These are phyloP conservation scores for Cyaniris semiargus DNA, from an alignment of 2,888 invertebrate genomes.

Conservation along the genomic window DNA sequence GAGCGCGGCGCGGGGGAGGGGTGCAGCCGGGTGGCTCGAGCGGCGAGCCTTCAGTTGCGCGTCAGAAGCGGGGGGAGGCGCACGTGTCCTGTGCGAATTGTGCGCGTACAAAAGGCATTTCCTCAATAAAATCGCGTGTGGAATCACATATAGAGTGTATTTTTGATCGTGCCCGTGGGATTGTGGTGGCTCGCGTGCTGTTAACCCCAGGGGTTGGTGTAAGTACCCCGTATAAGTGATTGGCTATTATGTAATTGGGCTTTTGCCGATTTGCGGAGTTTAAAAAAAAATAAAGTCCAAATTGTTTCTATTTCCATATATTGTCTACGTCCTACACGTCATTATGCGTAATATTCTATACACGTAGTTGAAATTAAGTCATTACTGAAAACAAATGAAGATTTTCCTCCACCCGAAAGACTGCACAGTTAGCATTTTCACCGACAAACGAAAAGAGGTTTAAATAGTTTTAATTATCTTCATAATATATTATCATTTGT, in stretches of 20 bases:
- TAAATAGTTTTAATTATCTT: no score
- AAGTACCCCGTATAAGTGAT: slow-evolving; percentile 46
- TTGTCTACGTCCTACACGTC: background rate
- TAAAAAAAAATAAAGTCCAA: background rate
- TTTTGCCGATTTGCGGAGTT: background rate
- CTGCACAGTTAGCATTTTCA: no score
- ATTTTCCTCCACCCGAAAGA: background rate
- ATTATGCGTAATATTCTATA: no score
- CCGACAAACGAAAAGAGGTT: no score
- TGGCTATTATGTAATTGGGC: slow-evolving; percentile 41
- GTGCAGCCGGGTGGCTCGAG: slow-evolving; percentile 58
- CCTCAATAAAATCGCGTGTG: slow-evolving; percentile 64
- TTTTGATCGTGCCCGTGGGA: slow-evolving; percentile 40
- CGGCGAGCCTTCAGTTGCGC: slow-evolving; percentile 65
- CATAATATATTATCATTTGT: no score
- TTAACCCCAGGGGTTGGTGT: slow-evolving; percentile 39
- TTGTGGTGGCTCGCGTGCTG: slow-evolving; percentile 35
- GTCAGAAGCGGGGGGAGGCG: slow-evolving; percentile 52
- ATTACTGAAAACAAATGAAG: background rate
- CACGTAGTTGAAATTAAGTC: background rate
- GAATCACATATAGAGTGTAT: slow-evolving; percentile 47
- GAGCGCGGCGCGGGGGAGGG: slow-evolving; percentile 53
- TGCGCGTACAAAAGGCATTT: slow-evolving; percentile 58
- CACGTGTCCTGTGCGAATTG: slow-evolving; percentile 45
- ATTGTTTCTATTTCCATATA: background rate